phyloP scores from a whole-genome alignment of 2,797 vertebrate species.

The Oceanodroma leucorhoa region DNA sequence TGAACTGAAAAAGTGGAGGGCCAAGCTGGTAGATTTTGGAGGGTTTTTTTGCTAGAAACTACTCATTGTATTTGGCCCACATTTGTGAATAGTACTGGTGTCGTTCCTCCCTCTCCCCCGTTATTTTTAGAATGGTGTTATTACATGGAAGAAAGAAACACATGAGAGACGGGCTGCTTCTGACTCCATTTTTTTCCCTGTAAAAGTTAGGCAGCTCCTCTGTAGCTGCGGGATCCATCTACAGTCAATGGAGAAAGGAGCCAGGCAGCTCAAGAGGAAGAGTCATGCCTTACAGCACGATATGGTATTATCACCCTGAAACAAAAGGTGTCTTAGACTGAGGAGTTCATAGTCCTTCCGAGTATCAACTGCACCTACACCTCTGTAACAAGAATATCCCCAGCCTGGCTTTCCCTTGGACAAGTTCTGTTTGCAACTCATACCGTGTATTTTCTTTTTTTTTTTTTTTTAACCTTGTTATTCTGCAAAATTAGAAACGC shows the following conservation, averaged over 20 bases:
- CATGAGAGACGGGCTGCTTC: neutral
- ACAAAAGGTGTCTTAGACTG: rapidly evolving
- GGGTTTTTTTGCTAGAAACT: neutral
- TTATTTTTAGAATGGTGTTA: neutral
- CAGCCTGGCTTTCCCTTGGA: neutral
- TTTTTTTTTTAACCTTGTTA: neutral
- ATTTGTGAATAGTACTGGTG: rapidly evolving
- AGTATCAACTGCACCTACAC: neutral
- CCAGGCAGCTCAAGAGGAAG: neutral
- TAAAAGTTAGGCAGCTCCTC: neutral
- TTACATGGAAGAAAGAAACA: neutral
- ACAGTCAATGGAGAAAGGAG: neutral
- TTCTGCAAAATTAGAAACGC: neutral
- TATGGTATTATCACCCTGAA: neutral
- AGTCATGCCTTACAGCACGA: neutral
- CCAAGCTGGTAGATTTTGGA: neutral
- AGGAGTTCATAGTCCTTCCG: neutral
- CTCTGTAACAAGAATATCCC: neutral
- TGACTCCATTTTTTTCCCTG: neutral
- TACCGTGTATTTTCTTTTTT: neutral
- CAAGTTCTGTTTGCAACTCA: neutral
- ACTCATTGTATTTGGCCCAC: neutral
- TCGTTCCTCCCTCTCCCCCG: neutral
- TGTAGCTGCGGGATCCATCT: neutral
- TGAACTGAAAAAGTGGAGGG: neutral